A percentile compares a stretch with the other conserved stretches of the same genome.
Conservation (phyloP, 2,113 vertebrate species). For the Stigmatopora nigra region DNA sequence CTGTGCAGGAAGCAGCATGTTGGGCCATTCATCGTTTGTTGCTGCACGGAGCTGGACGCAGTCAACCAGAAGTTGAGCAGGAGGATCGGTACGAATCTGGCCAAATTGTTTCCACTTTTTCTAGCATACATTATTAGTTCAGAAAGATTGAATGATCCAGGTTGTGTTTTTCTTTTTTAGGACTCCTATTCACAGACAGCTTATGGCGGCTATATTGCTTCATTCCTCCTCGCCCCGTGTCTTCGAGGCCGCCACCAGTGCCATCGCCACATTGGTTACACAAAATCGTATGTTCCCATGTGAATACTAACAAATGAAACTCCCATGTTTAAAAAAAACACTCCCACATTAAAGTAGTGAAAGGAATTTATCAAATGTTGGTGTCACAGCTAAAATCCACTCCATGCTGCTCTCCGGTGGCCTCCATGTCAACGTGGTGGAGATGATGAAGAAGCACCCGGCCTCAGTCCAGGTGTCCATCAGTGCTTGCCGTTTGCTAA, state of each 20-base stretch:
- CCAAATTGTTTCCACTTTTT: background rate
- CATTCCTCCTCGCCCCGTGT: conserved; percentile 80
- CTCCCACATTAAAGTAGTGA: background rate
- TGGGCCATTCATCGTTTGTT: conserved; percentile 88
- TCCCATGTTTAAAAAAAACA: no score
- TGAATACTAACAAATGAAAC: no score
- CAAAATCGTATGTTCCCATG: conserved; percentile 73
- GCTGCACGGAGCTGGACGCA: conserved; percentile 72
- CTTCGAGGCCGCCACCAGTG: conserved; percentile 79
- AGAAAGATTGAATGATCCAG: background rate
- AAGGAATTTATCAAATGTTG: background rate
- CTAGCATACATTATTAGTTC: background rate
- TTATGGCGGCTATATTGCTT: conserved; percentile 88
- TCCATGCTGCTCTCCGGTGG: conserved; percentile 80
- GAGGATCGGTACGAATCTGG: conserved; percentile 71
- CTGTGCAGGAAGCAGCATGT: conserved; percentile 82
- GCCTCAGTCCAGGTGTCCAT: conserved; percentile 74
- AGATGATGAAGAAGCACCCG: conserved; percentile 83
- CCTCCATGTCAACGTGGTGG: conserved; percentile 85
- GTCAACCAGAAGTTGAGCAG: conserved; percentile 75
- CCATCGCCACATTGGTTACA: conserved; percentile 77
- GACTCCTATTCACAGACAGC: conserved; percentile 80
- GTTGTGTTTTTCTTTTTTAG: conserved; percentile 53
- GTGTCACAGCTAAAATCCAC: conserved; percentile 73
- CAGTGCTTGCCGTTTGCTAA: conserved; percentile 80